Base-by-base conservation (phyloP, 2,797 vertebrate species). In the Protonibea diacanthus region DNA sequence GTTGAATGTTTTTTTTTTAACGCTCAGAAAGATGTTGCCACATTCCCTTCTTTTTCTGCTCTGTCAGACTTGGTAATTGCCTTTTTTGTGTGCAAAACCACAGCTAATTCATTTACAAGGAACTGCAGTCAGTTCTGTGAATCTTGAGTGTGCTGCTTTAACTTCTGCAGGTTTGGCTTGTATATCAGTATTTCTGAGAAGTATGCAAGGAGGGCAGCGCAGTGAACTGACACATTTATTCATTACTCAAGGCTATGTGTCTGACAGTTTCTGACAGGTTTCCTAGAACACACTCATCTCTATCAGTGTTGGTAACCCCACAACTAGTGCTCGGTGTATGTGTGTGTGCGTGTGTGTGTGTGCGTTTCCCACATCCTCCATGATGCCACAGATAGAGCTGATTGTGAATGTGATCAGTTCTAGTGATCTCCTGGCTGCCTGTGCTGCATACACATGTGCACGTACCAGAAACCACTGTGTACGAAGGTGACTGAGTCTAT, bases 111-210 rank as follows among this genome's bases (percentile, higher is more conserved):
- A 63, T 83, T 78, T 91, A 86, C 83, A 11, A 42, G 78, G 78
- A 92, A 90, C 33, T 80, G 69, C 64, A 11, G 55, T 83, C 40
- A 68, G 33, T 93, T 92, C 89, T 88, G 73, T 89, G 91, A 93
- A 92, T 71, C 60, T 71, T 12, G 20, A 62, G 71, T 78, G 65
- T 44, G 63, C 70, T 58, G 23, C 67, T 65, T 82, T 70, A 38
- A 84, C 81, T 73, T 83, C 69, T 88, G 82, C 86, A 82, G 73
- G 71, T 84, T 86, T 81, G 56, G 79, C 83, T 66, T 27, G 48
- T 80, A 29, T 83, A 79, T 91, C 88, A 86, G 86, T 80, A 57
- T 79, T 94, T 94, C 93, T 93, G 63, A 94, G 93, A 94, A 94
- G 67, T 71, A 21, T 76, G 77, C 78, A 90, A 86, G 76, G 86